Base-by-base conservation (phyloP, 2,888 invertebrate genomes). In the Plagodis dolabraria region DNA sequence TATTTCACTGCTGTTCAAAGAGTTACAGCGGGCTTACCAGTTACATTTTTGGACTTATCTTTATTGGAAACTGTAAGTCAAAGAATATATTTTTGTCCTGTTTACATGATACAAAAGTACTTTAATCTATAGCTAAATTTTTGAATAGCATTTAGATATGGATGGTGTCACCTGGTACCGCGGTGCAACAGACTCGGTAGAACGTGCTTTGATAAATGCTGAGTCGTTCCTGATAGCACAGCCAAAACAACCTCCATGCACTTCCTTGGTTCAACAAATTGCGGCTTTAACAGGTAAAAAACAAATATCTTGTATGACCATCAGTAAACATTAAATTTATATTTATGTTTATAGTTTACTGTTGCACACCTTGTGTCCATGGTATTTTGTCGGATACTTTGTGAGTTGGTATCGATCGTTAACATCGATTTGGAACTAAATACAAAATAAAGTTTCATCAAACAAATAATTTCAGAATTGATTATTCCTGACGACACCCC, bases 31-130 rank as follows among this genome's bases (percentile, higher is more conserved):
- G 61, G 56, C 44, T 54, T 62, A 38, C 57, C 62, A 5, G 36
- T 51, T 33, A 57, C 62, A 10, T 35, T 45, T 22, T 22, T 62
- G 44, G 54, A 57, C 48, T 10, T 62, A 10, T 54, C 57, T 11
- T 47, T 48, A 44, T 22, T 62, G 45, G 45, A 55, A 33, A 51
- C 40, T n/a, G 62, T 62, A 35, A 57, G 50, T 42, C 36, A 42
- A 10, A 0, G 9, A 36, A 5, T 22, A 8, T 38, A n/a, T n/a
- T n/a, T 38, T 38, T 4, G 7, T 38, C 7, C 38, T 38, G 7
- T 38, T 38, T 22, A 7, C 7, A 22, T 38, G 38, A 38, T 8
- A 7, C 9, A 38, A 8, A 8, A 9, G 38, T 38, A 9, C 5
- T 38, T 4, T 38, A 38, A 38, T 38, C 38, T 8, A 38, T 33